phyloP scores from a whole-genome alignment of 2,888 invertebrate genomes.

The Hydrotaea cyrtoneurina region DNA sequence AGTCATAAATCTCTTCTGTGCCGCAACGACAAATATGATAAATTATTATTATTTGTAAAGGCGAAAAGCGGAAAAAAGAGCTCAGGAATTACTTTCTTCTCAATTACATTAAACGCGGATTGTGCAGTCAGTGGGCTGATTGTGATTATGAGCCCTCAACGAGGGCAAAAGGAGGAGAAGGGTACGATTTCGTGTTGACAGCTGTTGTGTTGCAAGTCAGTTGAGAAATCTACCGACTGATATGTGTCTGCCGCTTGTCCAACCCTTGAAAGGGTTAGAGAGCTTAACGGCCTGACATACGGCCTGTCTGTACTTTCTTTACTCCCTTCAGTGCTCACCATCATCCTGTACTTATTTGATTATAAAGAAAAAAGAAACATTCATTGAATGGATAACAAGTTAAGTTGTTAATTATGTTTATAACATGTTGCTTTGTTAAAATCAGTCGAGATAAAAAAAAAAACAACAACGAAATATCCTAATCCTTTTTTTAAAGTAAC shows the following conservation, averaged over 20 bases:
- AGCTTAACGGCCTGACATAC: neutral
- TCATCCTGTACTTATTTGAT: neutral
- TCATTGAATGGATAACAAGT: slow-evolving; percentile 63
- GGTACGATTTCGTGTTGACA: slow-evolving; percentile 25
- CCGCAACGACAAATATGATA: slow-evolving; percentile 30
- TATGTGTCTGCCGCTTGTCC: neutral
- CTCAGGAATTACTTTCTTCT: neutral
- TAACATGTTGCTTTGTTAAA: slow-evolving; percentile 31
- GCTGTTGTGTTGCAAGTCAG: slow-evolving; percentile 36
- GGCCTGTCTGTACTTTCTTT: neutral
- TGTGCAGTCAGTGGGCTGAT: neutral
- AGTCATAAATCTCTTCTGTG: slow-evolving; percentile 3
- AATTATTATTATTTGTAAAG: slow-evolving; percentile 23
- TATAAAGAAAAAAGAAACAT: slow-evolving; percentile 1
- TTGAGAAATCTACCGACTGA: neutral
- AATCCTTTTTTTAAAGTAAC: slow-evolving; percentile 25
- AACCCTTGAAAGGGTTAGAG: slow-evolving; percentile 9
- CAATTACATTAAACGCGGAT: neutral
- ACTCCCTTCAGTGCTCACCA: neutral
- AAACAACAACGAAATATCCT: slow-evolving; percentile 11
- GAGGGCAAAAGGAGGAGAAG: neutral
- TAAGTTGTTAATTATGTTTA: slow-evolving; percentile 63
- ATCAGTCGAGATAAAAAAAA: no score
- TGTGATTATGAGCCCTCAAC: neutral
- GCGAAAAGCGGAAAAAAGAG: neutral